Conservation (phyloP, 2,113 vertebrate species). For the Myiopsitta monachus region DNA sequence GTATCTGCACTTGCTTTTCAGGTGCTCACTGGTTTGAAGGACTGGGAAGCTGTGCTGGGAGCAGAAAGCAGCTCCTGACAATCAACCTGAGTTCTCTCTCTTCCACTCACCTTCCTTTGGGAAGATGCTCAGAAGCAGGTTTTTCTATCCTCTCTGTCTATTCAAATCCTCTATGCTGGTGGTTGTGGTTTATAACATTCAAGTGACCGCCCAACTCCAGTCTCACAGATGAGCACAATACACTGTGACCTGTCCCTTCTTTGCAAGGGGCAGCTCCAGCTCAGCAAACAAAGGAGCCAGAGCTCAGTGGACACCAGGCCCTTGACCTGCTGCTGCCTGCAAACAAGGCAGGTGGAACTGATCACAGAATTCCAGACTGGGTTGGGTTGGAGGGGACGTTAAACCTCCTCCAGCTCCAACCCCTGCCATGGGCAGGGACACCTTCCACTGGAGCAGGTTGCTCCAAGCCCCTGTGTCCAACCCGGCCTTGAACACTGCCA, state of each 20-base stretch:
- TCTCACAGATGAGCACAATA: accelerated
- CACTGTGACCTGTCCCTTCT: accelerated
- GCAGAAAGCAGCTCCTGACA: not conserved
- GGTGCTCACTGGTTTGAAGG: accelerated
- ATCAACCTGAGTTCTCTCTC: not conserved
- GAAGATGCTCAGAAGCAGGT: not conserved
- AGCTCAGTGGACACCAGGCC: not conserved
- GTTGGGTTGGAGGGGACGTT: not conserved
- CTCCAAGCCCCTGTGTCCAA: too few species aligned
- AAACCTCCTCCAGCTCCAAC: not conserved
- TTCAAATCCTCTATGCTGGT: not conserved
- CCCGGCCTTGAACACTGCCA: too few species aligned
- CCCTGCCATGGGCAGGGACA: too few species aligned
- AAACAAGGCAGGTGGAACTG: not conserved
- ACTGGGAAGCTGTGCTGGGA: not conserved
- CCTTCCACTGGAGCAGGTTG: too few species aligned
- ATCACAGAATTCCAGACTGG: not conserved
- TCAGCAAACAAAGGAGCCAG: not conserved
- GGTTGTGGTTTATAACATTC: not conserved
- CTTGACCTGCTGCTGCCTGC: not conserved
- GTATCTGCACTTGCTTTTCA: accelerated
- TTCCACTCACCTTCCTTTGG: accelerated
- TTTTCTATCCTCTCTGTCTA: not conserved
- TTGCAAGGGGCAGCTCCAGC: not conserved
- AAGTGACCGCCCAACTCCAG: not conserved